These are phyloP conservation scores for Puffinus mauretanicus DNA, from an alignment of 2,113 vertebrate species.

Conservation along the genomic window DNA sequence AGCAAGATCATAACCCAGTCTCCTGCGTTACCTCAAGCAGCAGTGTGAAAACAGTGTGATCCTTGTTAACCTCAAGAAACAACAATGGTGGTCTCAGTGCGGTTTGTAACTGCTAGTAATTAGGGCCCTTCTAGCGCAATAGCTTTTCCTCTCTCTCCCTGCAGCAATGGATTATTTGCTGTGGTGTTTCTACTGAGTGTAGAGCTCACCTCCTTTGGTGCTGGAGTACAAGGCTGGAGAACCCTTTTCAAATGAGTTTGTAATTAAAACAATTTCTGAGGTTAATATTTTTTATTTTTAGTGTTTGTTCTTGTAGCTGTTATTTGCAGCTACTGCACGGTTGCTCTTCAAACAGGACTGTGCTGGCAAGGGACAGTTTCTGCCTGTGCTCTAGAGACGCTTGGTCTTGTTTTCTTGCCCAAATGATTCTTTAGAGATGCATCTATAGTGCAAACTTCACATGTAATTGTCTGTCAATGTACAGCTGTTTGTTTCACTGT, in stretches of 20 bases:
- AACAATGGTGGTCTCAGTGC: rapidly evolving
- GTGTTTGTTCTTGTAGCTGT: not conserved
- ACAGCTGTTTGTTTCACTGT: not conserved
- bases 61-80: not conserved
- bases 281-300: too few species aligned
- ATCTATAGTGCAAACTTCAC: not conserved
- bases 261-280: not conserved
- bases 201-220: not conserved
- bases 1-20: not conserved
- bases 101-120: not conserved
- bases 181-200: not conserved
- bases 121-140: not conserved
- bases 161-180: not conserved
- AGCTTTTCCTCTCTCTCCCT: not conserved
- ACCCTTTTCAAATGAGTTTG: too few species aligned
- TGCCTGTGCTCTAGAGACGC: not conserved
- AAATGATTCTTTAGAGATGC: not conserved
- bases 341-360: not conserved
- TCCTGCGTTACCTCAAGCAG: not conserved
- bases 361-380: not conserved
- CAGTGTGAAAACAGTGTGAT: not conserved
- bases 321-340: not conserved
- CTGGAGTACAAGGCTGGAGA: not conserved
- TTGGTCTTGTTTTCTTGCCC: not conserved
- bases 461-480: rapidly evolving